These are phyloP conservation scores for Apocrypta bakeri DNA, from an alignment of 1,140 invertebrate species.

Conservation along the genomic window DNA sequence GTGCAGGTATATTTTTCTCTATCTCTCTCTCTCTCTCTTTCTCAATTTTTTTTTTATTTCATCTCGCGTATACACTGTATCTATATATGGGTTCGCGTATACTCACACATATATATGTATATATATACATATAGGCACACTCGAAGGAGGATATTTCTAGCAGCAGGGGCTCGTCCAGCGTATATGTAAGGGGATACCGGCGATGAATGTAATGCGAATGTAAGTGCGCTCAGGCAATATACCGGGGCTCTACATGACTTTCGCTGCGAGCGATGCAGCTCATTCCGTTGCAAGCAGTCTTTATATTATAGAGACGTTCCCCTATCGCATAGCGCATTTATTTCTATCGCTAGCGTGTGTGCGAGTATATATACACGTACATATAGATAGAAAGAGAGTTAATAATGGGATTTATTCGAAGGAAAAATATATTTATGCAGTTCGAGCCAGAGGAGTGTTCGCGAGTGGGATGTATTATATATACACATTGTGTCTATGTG, in stretches of 20 bases:
- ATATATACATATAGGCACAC: too few species aligned
- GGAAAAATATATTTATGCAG: background rate
- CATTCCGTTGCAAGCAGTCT: too few species aligned
- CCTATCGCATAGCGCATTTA: background rate
- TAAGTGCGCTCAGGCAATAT: background rate
- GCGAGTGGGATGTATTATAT: background rate
- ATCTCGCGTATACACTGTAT: too few species aligned
- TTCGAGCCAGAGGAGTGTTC: background rate
- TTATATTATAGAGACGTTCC: constrained; percentile 21
- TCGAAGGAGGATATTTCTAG: background rate
- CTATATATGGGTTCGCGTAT: too few species aligned
- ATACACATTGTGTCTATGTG: too few species aligned
- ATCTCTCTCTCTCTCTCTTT: background rate
- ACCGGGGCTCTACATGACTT: background rate
- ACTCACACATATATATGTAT: too few species aligned
- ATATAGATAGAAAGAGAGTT: too few species aligned
- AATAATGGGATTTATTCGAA: background rate
- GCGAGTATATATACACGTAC: too few species aligned
- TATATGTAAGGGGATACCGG: background rate
- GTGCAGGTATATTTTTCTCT: background rate
- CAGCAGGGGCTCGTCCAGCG: background rate
- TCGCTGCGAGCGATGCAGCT: constrained; percentile 10
- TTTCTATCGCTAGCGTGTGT: background rate
- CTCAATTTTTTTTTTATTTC: background rate
- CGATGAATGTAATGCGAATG: constrained; percentile 1